phyloP scores from a whole-genome alignment of 2,797 vertebrate species.

The Fistularia tabacaria region DNA sequence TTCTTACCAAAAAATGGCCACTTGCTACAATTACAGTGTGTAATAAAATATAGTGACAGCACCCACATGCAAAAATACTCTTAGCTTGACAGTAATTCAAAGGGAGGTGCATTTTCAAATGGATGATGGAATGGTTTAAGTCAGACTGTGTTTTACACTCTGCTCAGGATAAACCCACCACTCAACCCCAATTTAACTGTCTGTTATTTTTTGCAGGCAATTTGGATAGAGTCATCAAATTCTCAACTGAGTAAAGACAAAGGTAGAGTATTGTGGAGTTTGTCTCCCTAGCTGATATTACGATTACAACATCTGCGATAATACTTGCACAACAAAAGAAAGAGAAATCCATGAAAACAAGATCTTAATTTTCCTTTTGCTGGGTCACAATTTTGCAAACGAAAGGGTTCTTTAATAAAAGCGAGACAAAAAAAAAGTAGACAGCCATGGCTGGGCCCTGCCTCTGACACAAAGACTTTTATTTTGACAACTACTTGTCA shows the following conservation, averaged over 20 bases:
- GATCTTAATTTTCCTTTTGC: slow-evolving; percentile 2
- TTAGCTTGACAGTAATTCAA: slow-evolving; percentile 16
- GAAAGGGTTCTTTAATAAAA: not conserved
- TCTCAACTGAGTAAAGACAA: no score
- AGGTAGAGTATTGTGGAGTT: not conserved
- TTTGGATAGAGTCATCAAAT: no score
- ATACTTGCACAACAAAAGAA: slow-evolving; percentile 21
- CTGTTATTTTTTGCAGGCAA: no score
- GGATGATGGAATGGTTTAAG: slow-evolving; percentile 5
- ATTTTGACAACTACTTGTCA: slow-evolving; percentile 58
- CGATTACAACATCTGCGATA: not conserved
- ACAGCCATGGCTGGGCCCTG: slow-evolving; percentile 26
- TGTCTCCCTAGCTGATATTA: slow-evolving; percentile 2
- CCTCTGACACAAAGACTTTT: slow-evolving; percentile 53
- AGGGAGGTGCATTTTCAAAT: slow-evolving; percentile 24
- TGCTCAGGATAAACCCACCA: not conserved
- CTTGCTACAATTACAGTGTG: slow-evolving; percentile 38
- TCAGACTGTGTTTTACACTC: slow-evolving; percentile 1
- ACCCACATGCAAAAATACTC: slow-evolving; percentile 14
- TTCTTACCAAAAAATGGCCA: slow-evolving; percentile 23
- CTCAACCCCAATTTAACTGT: no score
- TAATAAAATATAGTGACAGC: slow-evolving; percentile 30
- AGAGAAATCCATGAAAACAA: slow-evolving; percentile 13
- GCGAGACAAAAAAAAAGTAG: slow-evolving; percentile 9
- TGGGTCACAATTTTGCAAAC: slow-evolving; percentile 10